Percentiles rank a stretch among this genome's conserved stretches.
Evolutionary conservation across 1,140 invertebrate genomes (phyloP).

Genomic region (Caerostris extrusa): DNA sequence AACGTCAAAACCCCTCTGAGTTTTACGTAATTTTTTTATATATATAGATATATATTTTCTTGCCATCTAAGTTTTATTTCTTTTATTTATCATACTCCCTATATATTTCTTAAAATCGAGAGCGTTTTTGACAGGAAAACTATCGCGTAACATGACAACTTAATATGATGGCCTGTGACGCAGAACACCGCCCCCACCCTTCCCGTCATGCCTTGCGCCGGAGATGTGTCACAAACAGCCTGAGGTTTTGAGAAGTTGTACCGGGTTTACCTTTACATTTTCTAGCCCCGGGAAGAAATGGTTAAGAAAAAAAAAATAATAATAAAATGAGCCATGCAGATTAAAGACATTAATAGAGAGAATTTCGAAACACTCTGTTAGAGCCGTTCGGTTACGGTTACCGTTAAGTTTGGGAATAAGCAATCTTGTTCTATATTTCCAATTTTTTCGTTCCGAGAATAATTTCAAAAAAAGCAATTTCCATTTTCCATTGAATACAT

Average conservation of each 20-base stretch:
- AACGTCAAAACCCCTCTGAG: neutral
- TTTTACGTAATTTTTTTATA: neutral
- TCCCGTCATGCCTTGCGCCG: neutral
- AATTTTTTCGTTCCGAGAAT: neutral
- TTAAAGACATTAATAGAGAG: conserved; percentile 22
- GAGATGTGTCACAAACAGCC: conserved; percentile 64
- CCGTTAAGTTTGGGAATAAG: neutral
- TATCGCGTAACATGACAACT: conserved; percentile 67
- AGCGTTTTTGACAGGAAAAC: conserved; percentile 65
- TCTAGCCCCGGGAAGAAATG: neutral
- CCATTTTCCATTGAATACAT: neutral
- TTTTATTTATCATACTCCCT: neutral
- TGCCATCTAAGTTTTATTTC: neutral
- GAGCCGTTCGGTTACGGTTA: neutral
- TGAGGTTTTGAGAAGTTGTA: conserved; percentile 46
- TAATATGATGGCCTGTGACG: conserved; percentile 64
- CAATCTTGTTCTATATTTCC: neutral
- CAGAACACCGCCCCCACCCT: conserved; percentile 29
- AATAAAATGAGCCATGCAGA: neutral
- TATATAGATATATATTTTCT: neutral
- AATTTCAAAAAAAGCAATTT: neutral
- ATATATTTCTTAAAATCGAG: conserved; percentile 38
- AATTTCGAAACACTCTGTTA: neutral
- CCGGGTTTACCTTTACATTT: conserved; percentile 17
- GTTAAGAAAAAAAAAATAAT: neutral